These are phyloP conservation scores for Ceratina japonica DNA, from an alignment of 1,140 invertebrate species.

Conservation along the genomic window DNA sequence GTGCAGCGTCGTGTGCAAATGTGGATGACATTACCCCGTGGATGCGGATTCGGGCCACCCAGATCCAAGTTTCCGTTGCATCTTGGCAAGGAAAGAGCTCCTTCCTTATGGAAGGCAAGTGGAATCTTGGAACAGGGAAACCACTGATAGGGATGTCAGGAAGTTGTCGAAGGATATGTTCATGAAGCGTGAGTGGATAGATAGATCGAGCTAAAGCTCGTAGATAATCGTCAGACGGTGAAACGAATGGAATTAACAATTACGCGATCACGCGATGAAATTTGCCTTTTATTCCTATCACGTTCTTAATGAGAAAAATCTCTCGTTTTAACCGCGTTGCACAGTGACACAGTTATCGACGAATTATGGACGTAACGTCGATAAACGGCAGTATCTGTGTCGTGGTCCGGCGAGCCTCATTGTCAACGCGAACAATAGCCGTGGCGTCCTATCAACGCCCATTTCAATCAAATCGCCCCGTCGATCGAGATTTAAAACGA, in stretches of 20 bases:
- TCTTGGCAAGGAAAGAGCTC: not conserved
- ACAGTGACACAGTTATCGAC: slow-evolving; percentile 11
- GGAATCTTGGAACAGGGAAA: slow-evolving; percentile 66
- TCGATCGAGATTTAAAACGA: slow-evolving; percentile 48
- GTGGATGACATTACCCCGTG: not conserved
- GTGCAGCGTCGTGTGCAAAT: not conserved
- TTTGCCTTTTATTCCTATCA: not conserved
- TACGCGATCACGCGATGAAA: not conserved
- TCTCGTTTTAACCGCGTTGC: not conserved
- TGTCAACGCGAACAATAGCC: slow-evolving; percentile 39
- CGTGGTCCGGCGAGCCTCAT: slow-evolving; percentile 28
- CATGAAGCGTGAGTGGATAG: not conserved
- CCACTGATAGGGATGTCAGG: slow-evolving; percentile 56
- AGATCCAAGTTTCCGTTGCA: slow-evolving; percentile 25
- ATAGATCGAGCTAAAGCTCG: not conserved
- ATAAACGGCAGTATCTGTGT: slow-evolving; percentile 28
- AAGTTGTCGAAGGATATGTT: slow-evolving; percentile 32
- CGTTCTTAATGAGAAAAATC: not conserved
- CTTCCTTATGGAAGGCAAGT: not conserved
- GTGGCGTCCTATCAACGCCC: slow-evolving; percentile 22
- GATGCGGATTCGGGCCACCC: not conserved
- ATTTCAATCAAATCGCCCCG: slow-evolving; percentile 39
- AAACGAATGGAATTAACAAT: no score
- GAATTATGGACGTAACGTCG: slow-evolving; percentile 20
- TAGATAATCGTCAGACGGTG: not conserved